Conservation (phyloP, 1,140 invertebrate species). For the Lepidurus couesii region DNA sequence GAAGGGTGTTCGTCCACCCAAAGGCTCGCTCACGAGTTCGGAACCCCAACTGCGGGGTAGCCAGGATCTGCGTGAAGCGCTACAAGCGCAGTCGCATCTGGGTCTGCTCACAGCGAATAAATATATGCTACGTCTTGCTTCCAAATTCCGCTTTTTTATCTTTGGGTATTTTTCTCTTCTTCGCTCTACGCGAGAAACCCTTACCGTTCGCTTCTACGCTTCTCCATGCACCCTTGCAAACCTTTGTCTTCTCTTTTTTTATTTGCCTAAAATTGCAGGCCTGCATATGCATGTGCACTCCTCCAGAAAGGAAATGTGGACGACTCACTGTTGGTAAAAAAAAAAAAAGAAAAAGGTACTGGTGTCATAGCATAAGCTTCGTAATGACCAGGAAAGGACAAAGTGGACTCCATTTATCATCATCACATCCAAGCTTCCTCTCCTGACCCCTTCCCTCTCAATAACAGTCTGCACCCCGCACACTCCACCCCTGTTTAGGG, state of each 20-base stretch:
- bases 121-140: background rate
- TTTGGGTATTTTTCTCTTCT: background rate
- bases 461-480: background rate
- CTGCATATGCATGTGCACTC: background rate
- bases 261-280: background rate
- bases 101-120: background rate
- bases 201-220: background rate
- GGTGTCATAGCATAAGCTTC: background rate
- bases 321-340: background rate
- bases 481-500: background rate
- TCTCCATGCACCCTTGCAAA: background rate
- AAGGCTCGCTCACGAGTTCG: background rate
- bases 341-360: background rate
- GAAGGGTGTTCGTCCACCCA: slow-evolving; percentile 7
- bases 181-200: background rate
- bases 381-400: background rate
- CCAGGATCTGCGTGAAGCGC: background rate
- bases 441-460: background rate
- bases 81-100: background rate
- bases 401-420: background rate
- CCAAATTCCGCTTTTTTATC: background rate
- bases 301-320: background rate
- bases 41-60: background rate
- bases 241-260: slow-evolving; percentile 9
- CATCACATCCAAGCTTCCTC: background rate